Base-by-base conservation (phyloP, 2,888 invertebrate genomes). In the Orthonychiurus folsomi region DNA sequence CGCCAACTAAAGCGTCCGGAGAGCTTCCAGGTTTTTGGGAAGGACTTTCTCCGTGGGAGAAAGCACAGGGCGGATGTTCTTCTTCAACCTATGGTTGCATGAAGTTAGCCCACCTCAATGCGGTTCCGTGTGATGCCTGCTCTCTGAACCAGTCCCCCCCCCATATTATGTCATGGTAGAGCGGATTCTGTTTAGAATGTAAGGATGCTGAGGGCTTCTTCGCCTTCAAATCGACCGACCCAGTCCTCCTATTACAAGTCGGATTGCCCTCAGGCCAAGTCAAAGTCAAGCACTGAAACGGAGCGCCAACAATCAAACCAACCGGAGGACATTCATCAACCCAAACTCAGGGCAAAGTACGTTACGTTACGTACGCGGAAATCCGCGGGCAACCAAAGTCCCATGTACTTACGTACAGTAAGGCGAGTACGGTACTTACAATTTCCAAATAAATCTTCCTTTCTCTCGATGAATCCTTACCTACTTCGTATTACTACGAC, bases 261-360 rank as follows among this genome's bases (percentile, higher is more conserved):
- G 37, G 37, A 37, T 15, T 37, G 27, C 27, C 27, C 61, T 57
- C 27, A 55, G 54, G 62, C 60, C 56, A 56, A 61, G 62, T 63
- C 63, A 67, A 69, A 64, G 65, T 63, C 63, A 66, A 63, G 62
- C 66, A 63, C 63, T 60, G 62, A 60, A 62, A 58, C 54, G 37
- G 37, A 37, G 15, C 37, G 15, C 9, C 37, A 37, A 37, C 37
- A 37, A 37, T 37, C 37, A 65, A 65, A 60, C 65, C 53, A 62
- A 60, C 62, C 59, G 57, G 62, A 60, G 65, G 62, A 59, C 65
- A 65, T 65, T 65, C 62, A 65, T 65, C 65, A 65, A 62, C 62
- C 55, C 37, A 5, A 37, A 37, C 9, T 15, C 37, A 37, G 15
- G 37, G 9, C 37, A 37, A 37, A 37, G 37, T 15, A 37, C 9